phyloP scores from a whole-genome alignment of 30 jellyfish, hydroid and myxozoan genomes.

The Cassiopea xamachana region DNA sequence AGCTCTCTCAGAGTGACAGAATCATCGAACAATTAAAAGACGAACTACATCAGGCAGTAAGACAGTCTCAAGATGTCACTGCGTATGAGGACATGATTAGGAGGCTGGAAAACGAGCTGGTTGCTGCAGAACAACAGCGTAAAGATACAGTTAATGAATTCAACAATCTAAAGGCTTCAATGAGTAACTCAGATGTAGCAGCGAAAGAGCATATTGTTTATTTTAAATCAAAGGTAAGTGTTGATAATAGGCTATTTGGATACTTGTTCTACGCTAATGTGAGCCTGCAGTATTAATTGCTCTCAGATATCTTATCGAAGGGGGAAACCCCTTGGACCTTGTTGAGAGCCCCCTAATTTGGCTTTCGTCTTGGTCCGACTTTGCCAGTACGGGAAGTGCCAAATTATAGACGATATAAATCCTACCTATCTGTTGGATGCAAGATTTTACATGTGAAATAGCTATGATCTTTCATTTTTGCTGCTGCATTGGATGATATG shows the following conservation, averaged over 20 bases:
- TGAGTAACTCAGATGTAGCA: slow-evolving; percentile 49
- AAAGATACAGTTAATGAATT: slow-evolving; percentile 52
- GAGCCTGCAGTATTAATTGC: too few species aligned
- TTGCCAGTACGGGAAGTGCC: too few species aligned
- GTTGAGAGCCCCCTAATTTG: too few species aligned
- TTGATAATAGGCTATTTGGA: background rate
- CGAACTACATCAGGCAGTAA: slow-evolving; percentile 63
- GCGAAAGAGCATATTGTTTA: slow-evolving; percentile 63
- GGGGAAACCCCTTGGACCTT: too few species aligned
- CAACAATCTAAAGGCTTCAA: slow-evolving; percentile 50
- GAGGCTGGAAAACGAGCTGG: slow-evolving; percentile 57
- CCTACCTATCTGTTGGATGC: too few species aligned
- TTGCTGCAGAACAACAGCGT: slow-evolving; percentile 69
- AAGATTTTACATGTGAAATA: too few species aligned
- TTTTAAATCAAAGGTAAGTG: slow-evolving; percentile 44
- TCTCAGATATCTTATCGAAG: too few species aligned
- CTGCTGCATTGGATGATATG: too few species aligned
- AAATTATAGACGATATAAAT: too few species aligned
- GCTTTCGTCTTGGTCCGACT: too few species aligned
- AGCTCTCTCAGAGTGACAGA: slow-evolving; percentile 66
- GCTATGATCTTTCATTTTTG: too few species aligned
- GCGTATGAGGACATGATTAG: slow-evolving; percentile 74
- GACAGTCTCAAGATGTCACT: slow-evolving; percentile 70
- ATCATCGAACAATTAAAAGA: slow-evolving; percentile 57
- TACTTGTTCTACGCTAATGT: too few species aligned